Conservation (phyloP, 2,797 vertebrate species). For the Neomorphus geoffroyi region DNA sequence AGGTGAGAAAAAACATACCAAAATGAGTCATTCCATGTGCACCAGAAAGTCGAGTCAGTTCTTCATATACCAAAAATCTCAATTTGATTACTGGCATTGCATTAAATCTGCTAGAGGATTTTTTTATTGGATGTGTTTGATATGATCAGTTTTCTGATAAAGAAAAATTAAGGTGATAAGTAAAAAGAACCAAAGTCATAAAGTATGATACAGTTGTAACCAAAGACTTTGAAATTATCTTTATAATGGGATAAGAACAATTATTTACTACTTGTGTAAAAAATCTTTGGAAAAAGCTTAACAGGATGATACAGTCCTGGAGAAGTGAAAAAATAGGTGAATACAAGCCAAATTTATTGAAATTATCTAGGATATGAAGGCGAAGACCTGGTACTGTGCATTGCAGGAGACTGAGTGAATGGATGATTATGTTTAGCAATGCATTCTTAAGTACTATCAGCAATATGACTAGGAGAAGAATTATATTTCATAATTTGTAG, state of each 20-base stretch:
- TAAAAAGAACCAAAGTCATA: conserved; percentile 4
- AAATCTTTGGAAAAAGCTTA: background rate
- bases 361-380: background rate
- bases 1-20: conserved; percentile 6
- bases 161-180: conserved; percentile 2
- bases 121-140: conserved; percentile 18
- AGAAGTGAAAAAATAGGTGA: background rate
- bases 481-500: background rate
- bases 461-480: background rate
- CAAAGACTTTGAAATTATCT: background rate
- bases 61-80: conserved; percentile 16
- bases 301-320: background rate
- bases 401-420: background rate
- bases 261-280: background rate
- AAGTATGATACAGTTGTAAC: background rate
- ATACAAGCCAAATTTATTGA: background rate
- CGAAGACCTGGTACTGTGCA: background rate
- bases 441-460: background rate
- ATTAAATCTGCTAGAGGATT: conserved; percentile 1
- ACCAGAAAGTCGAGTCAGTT: background rate
- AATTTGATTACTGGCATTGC: conserved; percentile 31
- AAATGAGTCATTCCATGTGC: conserved; percentile 1
- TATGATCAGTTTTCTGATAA: conserved; percentile 38
- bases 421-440: background rate
- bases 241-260: background rate